Evolutionary conservation across 2,797 vertebrate genomes (phyloP).

Genomic region (Hylomyscus alleni): DNA sequence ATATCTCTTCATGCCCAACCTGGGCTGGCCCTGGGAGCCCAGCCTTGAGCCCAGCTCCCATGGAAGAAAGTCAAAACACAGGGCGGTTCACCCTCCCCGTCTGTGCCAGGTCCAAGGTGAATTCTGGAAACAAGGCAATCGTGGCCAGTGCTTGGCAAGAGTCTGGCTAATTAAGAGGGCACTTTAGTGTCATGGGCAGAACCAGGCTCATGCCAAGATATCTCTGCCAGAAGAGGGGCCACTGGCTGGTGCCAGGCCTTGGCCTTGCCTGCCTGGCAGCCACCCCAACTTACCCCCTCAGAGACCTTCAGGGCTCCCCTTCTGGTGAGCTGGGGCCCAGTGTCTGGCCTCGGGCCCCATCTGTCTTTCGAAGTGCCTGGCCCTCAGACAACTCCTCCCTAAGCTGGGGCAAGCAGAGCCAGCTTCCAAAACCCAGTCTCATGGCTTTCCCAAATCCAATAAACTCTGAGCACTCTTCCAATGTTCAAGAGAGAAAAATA

Average conservation of each 20-base stretch:
- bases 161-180: constrained; percentile 80
- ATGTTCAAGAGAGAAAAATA: neutral
- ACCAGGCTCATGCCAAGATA: constrained; percentile 61
- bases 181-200: constrained; percentile 77
- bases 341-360: neutral
- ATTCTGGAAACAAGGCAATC: neutral
- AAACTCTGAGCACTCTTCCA: neutral
- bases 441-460: accelerated
- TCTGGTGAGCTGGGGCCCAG: no score
- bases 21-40: neutral
- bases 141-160: constrained; percentile 49
- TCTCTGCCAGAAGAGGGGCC: constrained; percentile 70
- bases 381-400: neutral
- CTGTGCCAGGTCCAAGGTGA: neutral
- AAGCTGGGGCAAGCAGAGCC: accelerated
- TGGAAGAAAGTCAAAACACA: neutral
- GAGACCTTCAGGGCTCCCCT: neutral
- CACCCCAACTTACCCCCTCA: neutral
- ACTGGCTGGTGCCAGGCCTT: neutral
- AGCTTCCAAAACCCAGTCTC: neutral
- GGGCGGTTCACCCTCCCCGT: neutral
- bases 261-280: neutral
- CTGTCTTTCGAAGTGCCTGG: neutral
- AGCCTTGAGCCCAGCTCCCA: neutral
- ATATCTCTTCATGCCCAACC: neutral